Evolutionary conservation across 2,888 invertebrate genomes (phyloP).

Genomic region (Caenorhabditis angaria): DNA sequence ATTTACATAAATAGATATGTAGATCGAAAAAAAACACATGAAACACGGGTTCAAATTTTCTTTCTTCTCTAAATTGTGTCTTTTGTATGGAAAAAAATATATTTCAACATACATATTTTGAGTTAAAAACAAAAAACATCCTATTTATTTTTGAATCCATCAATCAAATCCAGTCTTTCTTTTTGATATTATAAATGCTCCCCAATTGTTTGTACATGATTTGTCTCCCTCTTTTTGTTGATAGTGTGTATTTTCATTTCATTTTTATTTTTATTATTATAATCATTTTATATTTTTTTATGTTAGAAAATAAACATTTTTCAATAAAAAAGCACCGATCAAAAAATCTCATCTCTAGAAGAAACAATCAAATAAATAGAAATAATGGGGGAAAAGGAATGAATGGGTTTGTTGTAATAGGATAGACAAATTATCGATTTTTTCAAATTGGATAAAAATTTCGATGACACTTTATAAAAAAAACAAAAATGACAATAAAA

Average conservation of each 20-base stretch:
- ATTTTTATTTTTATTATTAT: too few species aligned
- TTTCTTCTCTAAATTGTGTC: not conserved
- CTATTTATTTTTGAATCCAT: not conserved
- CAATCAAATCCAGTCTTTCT: not conserved
- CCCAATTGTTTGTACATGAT: constrained; percentile 2
- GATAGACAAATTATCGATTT: constrained; percentile 13
- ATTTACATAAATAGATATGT: constrained; percentile 7
- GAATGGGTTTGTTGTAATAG: not conserved
- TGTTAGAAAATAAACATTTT: not conserved
- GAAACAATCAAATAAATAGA: not conserved
- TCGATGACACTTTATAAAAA: not conserved
- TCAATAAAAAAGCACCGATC: not conserved
- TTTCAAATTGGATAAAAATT: not conserved
- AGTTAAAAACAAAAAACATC: not conserved
- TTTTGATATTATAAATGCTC: not conserved
- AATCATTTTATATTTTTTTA: too few species aligned
- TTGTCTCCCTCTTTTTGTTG: not conserved
- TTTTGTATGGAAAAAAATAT: not conserved
- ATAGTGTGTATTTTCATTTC: not conserved
- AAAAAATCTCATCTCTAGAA: not conserved
- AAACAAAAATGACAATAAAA: not conserved
- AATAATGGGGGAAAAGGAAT: constrained; percentile 4
- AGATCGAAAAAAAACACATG: not conserved
- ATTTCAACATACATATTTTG: too few species aligned
- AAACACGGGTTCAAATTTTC: not conserved